Percentiles rank a stretch among this genome's conserved stretches.
Conservation (phyloP, 2,797 vertebrate species). For the Rhinichthys osculus region DNA sequence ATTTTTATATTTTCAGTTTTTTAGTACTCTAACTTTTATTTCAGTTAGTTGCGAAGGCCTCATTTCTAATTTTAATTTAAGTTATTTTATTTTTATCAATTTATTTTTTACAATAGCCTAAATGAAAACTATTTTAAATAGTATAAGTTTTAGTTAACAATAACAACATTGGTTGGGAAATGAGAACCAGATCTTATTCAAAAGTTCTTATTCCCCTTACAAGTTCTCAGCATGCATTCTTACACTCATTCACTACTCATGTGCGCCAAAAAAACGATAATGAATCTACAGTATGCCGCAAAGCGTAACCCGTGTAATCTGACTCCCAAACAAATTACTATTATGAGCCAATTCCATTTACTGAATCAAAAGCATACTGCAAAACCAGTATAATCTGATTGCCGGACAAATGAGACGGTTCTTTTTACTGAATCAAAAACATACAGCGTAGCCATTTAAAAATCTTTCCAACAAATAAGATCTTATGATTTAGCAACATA, state of each 20-base stretch:
- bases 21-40: too few relatives aligned
- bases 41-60: neutral
- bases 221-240: neutral
- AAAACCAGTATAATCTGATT: slow-evolving; percentile 11
- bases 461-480: neutral
- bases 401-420: neutral
- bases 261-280: neutral
- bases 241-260: neutral
- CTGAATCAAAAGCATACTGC: slow-evolving; percentile 3
- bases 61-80: neutral
- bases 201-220: neutral
- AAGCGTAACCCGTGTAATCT: neutral
- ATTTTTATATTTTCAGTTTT: neutral
- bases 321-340: slow-evolving; percentile 8
- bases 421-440: slow-evolving; percentile 1
- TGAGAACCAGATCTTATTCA: neutral
- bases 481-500: neutral
- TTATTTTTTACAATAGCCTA: neutral
- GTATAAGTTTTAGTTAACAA: neutral
- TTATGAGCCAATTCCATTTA: neutral
- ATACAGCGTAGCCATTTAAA: neutral
- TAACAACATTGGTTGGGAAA: neutral
- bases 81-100: neutral
- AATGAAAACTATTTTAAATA: neutral
- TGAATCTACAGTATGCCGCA: neutral